A percentile compares a stretch with the other conserved stretches of the same genome.
phyloP scores from a whole-genome alignment of 2,113 vertebrate genomes.

The Microcebus tavaratra region DNA sequence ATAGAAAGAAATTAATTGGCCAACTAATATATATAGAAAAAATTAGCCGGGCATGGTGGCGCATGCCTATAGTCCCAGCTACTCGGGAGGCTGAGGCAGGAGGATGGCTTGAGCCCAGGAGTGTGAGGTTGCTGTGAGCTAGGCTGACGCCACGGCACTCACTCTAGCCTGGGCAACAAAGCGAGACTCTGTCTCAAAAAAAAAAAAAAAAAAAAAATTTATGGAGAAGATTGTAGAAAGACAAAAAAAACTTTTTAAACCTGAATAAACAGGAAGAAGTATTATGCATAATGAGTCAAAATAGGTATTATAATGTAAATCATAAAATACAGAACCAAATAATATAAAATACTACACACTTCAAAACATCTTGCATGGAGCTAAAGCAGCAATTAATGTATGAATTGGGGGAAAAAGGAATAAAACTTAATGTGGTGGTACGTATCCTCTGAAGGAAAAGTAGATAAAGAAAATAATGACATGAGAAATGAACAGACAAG shows the following conservation, averaged over 20 bases:
- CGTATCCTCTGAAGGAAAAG: background rate
- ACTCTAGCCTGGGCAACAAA: no score
- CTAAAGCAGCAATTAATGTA: background rate
- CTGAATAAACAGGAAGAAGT: background rate
- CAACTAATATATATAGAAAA: no score
- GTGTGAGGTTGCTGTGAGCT: no score
- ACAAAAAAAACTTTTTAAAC: background rate
- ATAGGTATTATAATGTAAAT: constrained; percentile 4
- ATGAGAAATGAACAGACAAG: background rate
- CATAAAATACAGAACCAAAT: background rate
- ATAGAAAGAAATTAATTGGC: no score
- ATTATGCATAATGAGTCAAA: background rate
- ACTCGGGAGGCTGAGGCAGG: no score
- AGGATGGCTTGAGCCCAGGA: no score
- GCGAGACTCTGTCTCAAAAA: no score
- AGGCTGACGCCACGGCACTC: no score
- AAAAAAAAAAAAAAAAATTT: background rate
- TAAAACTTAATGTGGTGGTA: background rate
- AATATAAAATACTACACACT: background rate
- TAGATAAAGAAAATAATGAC: constrained; percentile 19
- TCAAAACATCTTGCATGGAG: background rate
- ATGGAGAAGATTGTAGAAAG: background rate
- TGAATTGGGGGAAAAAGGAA: background rate
- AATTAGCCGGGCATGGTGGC: no score
- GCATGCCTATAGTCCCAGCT: no score